Conservation (phyloP, 2,113 vertebrate species). For the Pungitius pungitius region DNA sequence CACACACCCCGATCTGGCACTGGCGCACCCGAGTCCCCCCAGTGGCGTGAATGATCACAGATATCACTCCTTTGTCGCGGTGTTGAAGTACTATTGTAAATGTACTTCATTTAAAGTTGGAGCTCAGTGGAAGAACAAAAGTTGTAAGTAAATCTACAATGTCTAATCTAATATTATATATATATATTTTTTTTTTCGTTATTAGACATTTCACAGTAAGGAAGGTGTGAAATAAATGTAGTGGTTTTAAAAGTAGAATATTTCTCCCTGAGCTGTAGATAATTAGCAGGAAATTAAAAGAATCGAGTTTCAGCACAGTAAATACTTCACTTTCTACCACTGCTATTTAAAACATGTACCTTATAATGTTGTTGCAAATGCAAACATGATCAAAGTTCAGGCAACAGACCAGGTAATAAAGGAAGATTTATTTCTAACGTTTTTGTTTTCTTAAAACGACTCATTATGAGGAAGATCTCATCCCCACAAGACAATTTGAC, state of each 20-base stretch:
- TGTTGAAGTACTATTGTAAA: background rate
- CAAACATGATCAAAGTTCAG: no score
- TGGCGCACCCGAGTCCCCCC: constrained; percentile 65
- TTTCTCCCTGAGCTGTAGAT: background rate
- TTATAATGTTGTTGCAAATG: background rate
- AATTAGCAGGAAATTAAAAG: background rate
- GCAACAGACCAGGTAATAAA: no score
- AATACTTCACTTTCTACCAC: background rate
- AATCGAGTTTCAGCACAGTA: background rate
- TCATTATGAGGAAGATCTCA: no score
- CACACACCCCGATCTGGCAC: constrained; percentile 41
- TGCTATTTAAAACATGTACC: background rate
- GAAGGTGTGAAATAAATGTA: background rate
- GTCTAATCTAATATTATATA: no score
- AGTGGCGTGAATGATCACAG: constrained; percentile 40
- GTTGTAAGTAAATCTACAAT: background rate
- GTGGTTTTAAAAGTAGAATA: background rate
- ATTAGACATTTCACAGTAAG: background rate
- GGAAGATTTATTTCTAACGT: no score
- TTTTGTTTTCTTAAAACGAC: background rate
- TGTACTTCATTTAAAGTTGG: background rate
- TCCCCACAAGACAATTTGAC: background rate
- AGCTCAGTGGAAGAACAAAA: background rate
- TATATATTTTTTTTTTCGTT: background rate
- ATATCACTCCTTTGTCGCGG: background rate